Evolutionary conservation across 2,797 vertebrate species (phyloP).

Genomic region (Apodemus agrarius): DNA sequence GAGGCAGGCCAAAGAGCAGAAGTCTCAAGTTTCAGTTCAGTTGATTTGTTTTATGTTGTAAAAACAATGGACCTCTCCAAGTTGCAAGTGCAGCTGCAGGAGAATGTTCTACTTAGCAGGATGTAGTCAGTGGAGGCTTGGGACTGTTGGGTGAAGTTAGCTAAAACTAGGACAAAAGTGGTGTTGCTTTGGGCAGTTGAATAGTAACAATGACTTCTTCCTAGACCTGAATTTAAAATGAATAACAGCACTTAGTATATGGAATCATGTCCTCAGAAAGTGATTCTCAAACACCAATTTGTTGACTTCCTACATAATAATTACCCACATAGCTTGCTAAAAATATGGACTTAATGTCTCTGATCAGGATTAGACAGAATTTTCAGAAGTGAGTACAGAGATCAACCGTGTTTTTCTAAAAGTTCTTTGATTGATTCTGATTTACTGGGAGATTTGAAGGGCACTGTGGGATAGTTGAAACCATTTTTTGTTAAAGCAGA

Average conservation of each 20-base stretch:
- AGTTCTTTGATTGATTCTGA: constrained; percentile 56
- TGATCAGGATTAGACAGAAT: constrained; percentile 59
- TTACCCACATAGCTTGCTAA: constrained; percentile 35
- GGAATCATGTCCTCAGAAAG: constrained; percentile 50
- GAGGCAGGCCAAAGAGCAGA: background rate
- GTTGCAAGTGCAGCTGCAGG: no score
- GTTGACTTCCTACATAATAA: constrained; percentile 52
- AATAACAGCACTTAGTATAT: constrained; percentile 56
- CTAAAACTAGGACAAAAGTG: background rate
- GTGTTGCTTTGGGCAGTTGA: background rate
- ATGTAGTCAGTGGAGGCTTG: background rate
- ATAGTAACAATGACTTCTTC: constrained; percentile 71
- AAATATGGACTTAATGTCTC: constrained; percentile 52
- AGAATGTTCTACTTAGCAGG: background rate
- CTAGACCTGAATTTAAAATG: constrained; percentile 73
- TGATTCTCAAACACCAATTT: constrained; percentile 54
- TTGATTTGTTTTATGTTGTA: background rate
- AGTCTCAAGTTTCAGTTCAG: background rate
- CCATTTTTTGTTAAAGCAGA: constrained; percentile 62
- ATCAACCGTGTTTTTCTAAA: constrained; percentile 58
- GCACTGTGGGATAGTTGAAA: constrained; percentile 53
- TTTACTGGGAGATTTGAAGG: constrained; percentile 63
- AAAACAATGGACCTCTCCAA: background rate
- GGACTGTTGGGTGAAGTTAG: background rate
- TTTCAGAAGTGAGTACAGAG: constrained; percentile 40